A percentile compares a stretch with the other conserved stretches of the same genome.
Conservation (phyloP, 2,113 vertebrate species). For the Pituophis catenifer region DNA sequence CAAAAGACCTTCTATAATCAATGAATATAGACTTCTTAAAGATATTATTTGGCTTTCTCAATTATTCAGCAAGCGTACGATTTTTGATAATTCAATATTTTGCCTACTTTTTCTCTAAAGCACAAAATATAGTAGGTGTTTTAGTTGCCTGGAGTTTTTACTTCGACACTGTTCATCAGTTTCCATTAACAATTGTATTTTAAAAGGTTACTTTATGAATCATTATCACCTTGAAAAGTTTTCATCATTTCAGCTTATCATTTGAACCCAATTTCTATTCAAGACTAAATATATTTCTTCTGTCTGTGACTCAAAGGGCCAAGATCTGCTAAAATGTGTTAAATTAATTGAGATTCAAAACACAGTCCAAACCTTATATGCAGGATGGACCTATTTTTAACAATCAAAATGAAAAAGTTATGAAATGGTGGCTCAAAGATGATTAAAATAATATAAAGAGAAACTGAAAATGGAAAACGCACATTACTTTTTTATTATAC, state of each 20-base stretch:
- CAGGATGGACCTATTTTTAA: background rate
- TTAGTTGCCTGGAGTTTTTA: background rate
- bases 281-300: background rate
- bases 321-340: background rate
- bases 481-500: background rate
- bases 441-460: background rate
- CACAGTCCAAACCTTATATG: background rate
- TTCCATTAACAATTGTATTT: background rate
- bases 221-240: background rate
- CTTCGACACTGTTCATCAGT: background rate
- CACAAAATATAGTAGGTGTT: background rate
- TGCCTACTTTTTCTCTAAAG: background rate
- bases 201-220: background rate
- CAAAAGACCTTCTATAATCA: background rate
- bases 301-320: background rate
- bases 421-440: background rate
- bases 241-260: background rate
- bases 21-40: background rate
- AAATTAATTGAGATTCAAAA: background rate
- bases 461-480: background rate
- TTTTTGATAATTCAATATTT: background rate
- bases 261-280: background rate
- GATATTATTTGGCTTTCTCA: background rate
- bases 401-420: background rate
- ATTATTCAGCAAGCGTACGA: background rate